Conservation (phyloP, 2,888 invertebrate genomes). For the Tiliacea aurago region DNA sequence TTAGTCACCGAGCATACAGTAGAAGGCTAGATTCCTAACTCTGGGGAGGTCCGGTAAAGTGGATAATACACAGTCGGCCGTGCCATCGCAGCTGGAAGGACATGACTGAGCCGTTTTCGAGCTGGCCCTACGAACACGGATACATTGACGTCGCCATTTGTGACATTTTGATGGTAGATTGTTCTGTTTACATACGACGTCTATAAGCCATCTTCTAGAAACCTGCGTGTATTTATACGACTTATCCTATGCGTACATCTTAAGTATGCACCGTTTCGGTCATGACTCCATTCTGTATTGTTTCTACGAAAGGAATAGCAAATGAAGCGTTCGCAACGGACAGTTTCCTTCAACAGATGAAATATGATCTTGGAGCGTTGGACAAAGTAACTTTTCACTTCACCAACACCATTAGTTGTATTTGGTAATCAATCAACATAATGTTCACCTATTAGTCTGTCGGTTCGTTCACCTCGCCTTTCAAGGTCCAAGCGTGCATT, state of each 20-base stretch:
- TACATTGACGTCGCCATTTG: constrained; percentile 81
- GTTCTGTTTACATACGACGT: constrained; percentile 81
- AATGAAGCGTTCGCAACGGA: constrained; percentile 64
- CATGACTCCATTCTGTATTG: constrained; percentile 74
- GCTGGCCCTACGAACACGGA: constrained; percentile 74
- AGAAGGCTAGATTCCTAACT: constrained; percentile 65
- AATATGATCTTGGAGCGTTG: constrained; percentile 69
- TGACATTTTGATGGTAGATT: constrained; percentile 87
- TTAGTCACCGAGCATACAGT: constrained; percentile 42
- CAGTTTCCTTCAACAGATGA: constrained; percentile 66
- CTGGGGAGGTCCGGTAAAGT: constrained; percentile 67
- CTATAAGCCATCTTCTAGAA: constrained; percentile 72
- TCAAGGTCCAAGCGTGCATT: constrained; percentile 83
- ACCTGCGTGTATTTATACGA: constrained; percentile 75
- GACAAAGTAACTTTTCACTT: constrained; percentile 74
- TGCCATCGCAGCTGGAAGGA: constrained; percentile 74
- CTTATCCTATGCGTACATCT: constrained; percentile 83
- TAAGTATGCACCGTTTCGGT: constrained; percentile 75
- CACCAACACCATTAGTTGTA: constrained; percentile 72
- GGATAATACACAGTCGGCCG: constrained; percentile 73
- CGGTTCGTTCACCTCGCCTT: constrained; percentile 84
- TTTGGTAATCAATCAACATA: constrained; percentile 81
- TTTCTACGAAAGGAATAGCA: constrained; percentile 74
- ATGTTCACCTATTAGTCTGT: constrained; percentile 76
- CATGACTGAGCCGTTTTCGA: constrained; percentile 74